phyloP scores from a whole-genome alignment of 2,888 invertebrate genomes.

The Scaptomyza cyrtandrae region DNA sequence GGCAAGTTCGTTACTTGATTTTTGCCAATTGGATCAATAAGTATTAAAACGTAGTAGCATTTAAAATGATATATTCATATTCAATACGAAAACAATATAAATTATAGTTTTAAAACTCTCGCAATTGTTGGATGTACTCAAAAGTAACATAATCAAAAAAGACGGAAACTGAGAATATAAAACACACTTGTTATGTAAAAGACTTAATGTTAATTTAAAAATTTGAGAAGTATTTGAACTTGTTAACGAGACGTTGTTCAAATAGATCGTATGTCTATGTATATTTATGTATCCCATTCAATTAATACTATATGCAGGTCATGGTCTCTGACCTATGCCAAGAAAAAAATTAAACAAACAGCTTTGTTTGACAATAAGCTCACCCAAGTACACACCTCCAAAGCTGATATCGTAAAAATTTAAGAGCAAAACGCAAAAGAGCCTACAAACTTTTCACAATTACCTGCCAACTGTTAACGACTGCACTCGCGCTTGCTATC shows the following conservation, averaged over 20 bases:
- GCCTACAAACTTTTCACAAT: neutral
- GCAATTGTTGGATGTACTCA: neutral
- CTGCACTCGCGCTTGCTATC: neutral
- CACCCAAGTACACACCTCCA: conserved; percentile 43
- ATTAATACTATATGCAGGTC: conserved; percentile 40
- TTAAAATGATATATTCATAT: neutral
- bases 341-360: conserved; percentile 41
- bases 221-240: neutral
- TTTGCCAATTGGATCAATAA: neutral
- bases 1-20: too few relatives aligned
- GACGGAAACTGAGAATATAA: too few relatives aligned
- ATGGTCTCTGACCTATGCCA: conserved; percentile 57
- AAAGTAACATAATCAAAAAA: too few relatives aligned
- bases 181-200: too few relatives aligned
- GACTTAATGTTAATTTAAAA: too few relatives aligned
- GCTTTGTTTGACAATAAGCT: too few relatives aligned
- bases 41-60: neutral
- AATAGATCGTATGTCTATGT: neutral
- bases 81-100: neutral
- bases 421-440: conserved; percentile 33
- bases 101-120: neutral
- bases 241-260: neutral
- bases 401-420: neutral
- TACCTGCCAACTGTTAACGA: conserved; percentile 31
- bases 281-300: conserved; percentile 1